Base-by-base conservation (phyloP, 2,797 vertebrate genomes). In the Diplodus puntazzo region DNA sequence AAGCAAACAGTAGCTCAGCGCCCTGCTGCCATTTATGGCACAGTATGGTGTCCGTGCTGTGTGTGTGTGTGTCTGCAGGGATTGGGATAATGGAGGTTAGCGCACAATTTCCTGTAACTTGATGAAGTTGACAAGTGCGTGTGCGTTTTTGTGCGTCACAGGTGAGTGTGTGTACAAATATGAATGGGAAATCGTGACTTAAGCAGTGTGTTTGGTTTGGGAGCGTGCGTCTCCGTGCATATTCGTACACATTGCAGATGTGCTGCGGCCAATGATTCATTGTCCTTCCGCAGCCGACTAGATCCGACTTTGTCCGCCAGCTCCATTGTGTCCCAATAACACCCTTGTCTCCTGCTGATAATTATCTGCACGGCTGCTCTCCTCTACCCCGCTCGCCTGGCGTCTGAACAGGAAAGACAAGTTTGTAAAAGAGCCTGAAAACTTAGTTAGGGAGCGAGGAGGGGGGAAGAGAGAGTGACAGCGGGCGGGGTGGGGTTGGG, bases 361-460 rank as follows among this genome's bases (percentile, higher is more conserved):
- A 94, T 92, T 87, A 93, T 92, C 91, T 89, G 88, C 87, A 87
- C 72, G 81, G 68, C 83, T 88, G 77, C 83, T 79, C 77, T 78
- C 69, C 78, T 70, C 50, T 42, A 4, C 68, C 75, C 70, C 54
- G 18, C 77, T 83, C 80, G 69, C 62, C 59, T 52, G 54, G 0
- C 67, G 52, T 83, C 85, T 81, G 76, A 88, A 88, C 74, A 34
- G 39, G 50, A 90, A 85, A 91, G 84, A 92, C 89, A 85, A 89
- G 81, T 90, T 88, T 80, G 84, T 83, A 81, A 87, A 91, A 88
- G 84, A 84, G 81, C 70, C 66, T 67, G 66, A 43, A 91, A 93
- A 92, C 86, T 90, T 87, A 69, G 85, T 88, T 87, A 81, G 50
- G n/a, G 39, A 81, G 46, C 21, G 58, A 77, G 25, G 50, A 39